These are phyloP conservation scores for Drusus annulatus DNA, from an alignment of 1,140 invertebrate species.

Conservation along the genomic window DNA sequence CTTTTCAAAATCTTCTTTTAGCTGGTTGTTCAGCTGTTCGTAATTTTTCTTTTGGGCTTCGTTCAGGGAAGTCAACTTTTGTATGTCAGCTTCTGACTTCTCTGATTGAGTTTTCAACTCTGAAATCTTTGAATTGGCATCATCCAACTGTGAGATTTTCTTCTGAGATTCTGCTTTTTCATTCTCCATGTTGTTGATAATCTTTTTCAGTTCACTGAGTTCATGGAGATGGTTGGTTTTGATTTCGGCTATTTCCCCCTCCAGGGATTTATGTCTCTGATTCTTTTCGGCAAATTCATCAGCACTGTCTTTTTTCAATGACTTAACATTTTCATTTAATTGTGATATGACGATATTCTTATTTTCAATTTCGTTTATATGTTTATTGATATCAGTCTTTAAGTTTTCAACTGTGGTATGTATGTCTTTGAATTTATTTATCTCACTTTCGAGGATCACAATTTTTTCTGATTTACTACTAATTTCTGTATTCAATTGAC, in stretches of 20 bases:
- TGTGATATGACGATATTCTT: slow-evolving; percentile 39
- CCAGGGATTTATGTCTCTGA: slow-evolving; percentile 30
- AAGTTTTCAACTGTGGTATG: slow-evolving; percentile 67
- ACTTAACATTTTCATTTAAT: slow-evolving; percentile 39
- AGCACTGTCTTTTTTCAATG: slow-evolving; percentile 29
- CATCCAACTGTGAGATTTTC: slow-evolving; percentile 69
- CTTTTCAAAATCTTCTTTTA: slow-evolving; percentile 65
- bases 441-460: slow-evolving; percentile 59
- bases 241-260: slow-evolving; percentile 74
- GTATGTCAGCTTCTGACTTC: slow-evolving; percentile 68
- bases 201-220: slow-evolving; percentile 49
- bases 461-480: slow-evolving; percentile 65
- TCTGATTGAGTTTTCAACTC: slow-evolving; percentile 67
- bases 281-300: slow-evolving; percentile 31
- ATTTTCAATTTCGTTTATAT: slow-evolving; percentile 45
- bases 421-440: slow-evolving; percentile 61
- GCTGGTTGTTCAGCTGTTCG: slow-evolving; percentile 68
- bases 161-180: slow-evolving; percentile 70
- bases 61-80: slow-evolving; percentile 66
- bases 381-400: slow-evolving; percentile 59
- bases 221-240: slow-evolving; percentile 70
- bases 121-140: slow-evolving; percentile 68
- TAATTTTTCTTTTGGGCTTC: slow-evolving; percentile 69
- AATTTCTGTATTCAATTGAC: slow-evolving; percentile 65
- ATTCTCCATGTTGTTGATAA: slow-evolving; percentile 70